Evolutionary conservation across 2,797 vertebrate species (phyloP).

Genomic region (Apogon hyalosoma): DNA sequence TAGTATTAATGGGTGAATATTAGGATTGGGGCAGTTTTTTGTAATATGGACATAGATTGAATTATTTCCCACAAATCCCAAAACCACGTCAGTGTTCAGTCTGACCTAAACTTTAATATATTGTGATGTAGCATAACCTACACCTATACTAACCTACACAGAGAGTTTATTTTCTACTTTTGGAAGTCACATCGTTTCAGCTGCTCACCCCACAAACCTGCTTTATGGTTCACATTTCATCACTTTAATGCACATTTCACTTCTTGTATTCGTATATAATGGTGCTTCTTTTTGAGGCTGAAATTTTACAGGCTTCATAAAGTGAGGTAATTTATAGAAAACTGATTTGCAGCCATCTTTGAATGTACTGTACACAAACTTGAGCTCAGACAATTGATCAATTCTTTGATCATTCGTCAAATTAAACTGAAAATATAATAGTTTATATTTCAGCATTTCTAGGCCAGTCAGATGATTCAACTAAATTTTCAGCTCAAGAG

Average conservation of each 20-base stretch:
- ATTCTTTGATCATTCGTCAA: slow-evolving; percentile 13
- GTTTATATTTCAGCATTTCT: background rate
- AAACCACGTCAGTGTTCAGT: slow-evolving; percentile 26
- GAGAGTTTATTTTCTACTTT: slow-evolving; percentile 20
- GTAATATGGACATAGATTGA: slow-evolving; percentile 27
- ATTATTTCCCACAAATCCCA: slow-evolving; percentile 10
- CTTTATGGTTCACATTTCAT: slow-evolving; percentile 15
- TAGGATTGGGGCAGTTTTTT: slow-evolving; percentile 33
- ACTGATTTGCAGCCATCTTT: slow-evolving; percentile 16
- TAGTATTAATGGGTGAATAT: slow-evolving; percentile 13
- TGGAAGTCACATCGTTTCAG: slow-evolving; percentile 14
- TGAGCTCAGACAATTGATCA: slow-evolving; percentile 12
- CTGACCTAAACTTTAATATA: slow-evolving; percentile 3
- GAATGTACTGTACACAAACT: slow-evolving; percentile 39
- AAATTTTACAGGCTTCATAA: slow-evolving; percentile 9
- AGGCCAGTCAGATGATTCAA: background rate
- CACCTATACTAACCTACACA: background rate
- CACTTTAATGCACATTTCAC: slow-evolving; percentile 45
- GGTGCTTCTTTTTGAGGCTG: slow-evolving; percentile 10
- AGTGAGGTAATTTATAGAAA: slow-evolving; percentile 15
- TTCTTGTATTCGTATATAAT: slow-evolving; percentile 46
- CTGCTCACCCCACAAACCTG: slow-evolving; percentile 12
- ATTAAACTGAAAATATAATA: slow-evolving; percentile 8
- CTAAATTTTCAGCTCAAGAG: too few relatives aligned
- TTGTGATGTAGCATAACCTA: background rate